Base-by-base conservation (phyloP, 2,888 invertebrate genomes). In the Trichogramma dendrolimi region DNA sequence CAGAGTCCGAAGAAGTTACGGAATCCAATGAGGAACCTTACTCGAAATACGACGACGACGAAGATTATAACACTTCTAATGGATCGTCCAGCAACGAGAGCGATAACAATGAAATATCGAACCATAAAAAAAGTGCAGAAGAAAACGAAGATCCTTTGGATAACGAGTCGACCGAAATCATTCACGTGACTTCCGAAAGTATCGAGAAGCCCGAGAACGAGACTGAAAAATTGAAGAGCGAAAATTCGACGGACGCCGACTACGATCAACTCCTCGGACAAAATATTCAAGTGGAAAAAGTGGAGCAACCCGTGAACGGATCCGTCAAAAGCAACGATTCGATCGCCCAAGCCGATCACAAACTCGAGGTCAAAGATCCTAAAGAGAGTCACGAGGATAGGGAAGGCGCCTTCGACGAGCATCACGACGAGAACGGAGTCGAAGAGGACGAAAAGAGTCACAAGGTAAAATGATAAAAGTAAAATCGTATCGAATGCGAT, bases 391-490 rank as follows among this genome's bases (percentile, higher is more conserved):
- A 55, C 10, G 56, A 53, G 0, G 49, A 44, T 7, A 51, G 49
- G 2, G 64, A 55, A 39, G 55, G 14, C 1, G 47, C 46, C 6
- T 44, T 59, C 1, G 62, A n/a, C 0, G 66, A 66, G 8, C 57
- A 58, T 41, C 56, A 64, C 38, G 57, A 64, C 27, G 56, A 55
- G 4, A 51, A 67, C 10, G 65, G 64, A 10, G 61, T 67, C 8
- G 62, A 66, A 4, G 65, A 64, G 6, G 61, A 67, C 0, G 53
- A 63, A 14, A 65, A 58, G 4, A 65, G 58, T 10, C 66, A 58
- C 67, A 74, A 49, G 78, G 77, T 4, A 69, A 75, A 44, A 77
- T 47, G 78, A 73, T 7, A 75, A 80, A 40, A 78, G 80, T 64
- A 72, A 72, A 61, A 70, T 49, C 50, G 43, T 40, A 40, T 7